phyloP scores from a whole-genome alignment of 2,113 vertebrate species.

The Microcebus tavaratra region DNA sequence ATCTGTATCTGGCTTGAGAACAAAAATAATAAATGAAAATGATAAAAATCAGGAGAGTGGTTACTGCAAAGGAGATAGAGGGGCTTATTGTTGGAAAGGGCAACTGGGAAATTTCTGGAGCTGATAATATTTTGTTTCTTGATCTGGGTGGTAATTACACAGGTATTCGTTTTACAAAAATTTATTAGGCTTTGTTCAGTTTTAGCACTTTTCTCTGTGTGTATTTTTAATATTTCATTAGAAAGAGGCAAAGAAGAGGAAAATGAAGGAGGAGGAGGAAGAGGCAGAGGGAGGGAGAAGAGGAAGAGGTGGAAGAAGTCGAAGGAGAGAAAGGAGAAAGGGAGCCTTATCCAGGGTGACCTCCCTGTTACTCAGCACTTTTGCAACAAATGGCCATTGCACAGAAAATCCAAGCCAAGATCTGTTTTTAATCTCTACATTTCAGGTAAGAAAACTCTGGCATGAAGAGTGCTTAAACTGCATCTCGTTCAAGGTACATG shows the following conservation, averaged over 20 bases:
- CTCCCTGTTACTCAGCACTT: neutral
- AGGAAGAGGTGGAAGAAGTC: neutral
- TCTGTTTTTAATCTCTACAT: neutral
- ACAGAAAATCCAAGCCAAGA: neutral
- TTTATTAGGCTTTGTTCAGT: neutral
- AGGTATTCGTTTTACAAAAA: neutral
- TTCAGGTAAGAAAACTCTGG: neutral
- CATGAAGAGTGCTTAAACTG: neutral
- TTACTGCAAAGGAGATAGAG: neutral
- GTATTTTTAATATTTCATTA: neutral
- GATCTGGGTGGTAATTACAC: neutral
- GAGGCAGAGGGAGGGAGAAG: neutral
- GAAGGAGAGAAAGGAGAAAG: neutral
- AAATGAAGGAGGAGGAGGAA: neutral
- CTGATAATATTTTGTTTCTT: constrained; percentile 10
- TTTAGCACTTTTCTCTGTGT: neutral
- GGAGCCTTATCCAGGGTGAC: neutral
- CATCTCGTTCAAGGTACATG: neutral
- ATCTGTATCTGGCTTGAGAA: neutral
- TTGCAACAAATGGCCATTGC: neutral
- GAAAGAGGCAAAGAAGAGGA: neutral
- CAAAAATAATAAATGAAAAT: neutral
- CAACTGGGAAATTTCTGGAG: neutral
- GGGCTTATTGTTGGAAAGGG: neutral
- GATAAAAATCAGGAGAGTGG: neutral